A percentile compares a stretch with the other conserved stretches of the same genome.
phyloP scores from a whole-genome alignment of 2,888 invertebrate genomes.

The Tubiluchus corallicola region DNA sequence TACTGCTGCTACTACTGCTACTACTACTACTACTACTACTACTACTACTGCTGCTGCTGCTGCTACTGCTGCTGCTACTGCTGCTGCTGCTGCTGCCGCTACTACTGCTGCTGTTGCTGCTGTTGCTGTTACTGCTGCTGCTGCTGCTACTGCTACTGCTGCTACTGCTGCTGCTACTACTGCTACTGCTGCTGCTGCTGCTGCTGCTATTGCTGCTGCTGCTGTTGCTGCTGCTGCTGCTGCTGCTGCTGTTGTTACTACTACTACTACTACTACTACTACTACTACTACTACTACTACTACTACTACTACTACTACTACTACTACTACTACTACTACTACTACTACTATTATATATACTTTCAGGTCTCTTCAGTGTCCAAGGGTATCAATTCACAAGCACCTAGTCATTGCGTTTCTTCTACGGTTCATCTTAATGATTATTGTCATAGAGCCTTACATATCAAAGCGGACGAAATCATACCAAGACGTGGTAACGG shows the following conservation, averaged over 20 bases:
- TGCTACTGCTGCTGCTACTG: slow-evolving; percentile 6
- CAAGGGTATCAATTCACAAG: slow-evolving; percentile 29
- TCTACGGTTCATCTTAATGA: slow-evolving; percentile 28
- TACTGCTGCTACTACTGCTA: neutral
- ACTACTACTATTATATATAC: slow-evolving; percentile 5
- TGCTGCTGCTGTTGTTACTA: slow-evolving; percentile 5
- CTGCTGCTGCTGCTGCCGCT: slow-evolving; percentile 4
- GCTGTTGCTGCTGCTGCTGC: slow-evolving; percentile 3
- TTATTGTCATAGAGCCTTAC: slow-evolving; percentile 32
- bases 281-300: slow-evolving; percentile 8
- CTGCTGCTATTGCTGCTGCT: slow-evolving; percentile 3
- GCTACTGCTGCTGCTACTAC: no score
- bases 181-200: slow-evolving; percentile 3
- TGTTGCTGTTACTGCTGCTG: slow-evolving; percentile 2
- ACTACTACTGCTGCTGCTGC: slow-evolving; percentile 5
- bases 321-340: slow-evolving; percentile 8
- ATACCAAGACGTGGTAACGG: slow-evolving; percentile 21
- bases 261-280: slow-evolving; percentile 8
- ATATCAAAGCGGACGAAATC: slow-evolving; percentile 12
- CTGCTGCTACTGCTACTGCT: slow-evolving; percentile 3
- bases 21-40: neutral
- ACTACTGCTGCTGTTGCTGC: slow-evolving; percentile 4
- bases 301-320: slow-evolving; percentile 7
- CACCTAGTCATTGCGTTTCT: slow-evolving; percentile 31
- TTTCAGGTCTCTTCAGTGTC: slow-evolving; percentile 30